Evolutionary conservation across 1,140 invertebrate species (phyloP).

Genomic region (Saccostrea glomerata): DNA sequence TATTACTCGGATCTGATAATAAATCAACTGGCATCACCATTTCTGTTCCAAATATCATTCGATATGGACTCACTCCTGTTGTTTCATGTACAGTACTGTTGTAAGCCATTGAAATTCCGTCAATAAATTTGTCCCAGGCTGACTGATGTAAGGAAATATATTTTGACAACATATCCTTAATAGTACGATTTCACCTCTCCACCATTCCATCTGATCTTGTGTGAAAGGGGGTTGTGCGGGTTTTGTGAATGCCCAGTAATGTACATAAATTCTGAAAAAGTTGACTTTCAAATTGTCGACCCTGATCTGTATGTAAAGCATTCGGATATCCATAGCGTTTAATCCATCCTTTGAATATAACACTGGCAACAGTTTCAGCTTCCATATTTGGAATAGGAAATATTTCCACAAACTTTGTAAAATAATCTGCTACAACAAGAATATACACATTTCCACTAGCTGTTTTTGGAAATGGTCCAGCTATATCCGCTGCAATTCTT

Average conservation of each 20-base stretch:
- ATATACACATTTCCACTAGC: constrained; percentile 29
- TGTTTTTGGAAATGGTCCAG: constrained; percentile 46
- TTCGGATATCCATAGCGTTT: constrained; percentile 32
- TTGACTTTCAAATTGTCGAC: constrained; percentile 49
- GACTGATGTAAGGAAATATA: constrained; percentile 44
- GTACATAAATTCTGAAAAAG: constrained; percentile 45
- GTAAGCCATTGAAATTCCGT: constrained; percentile 25
- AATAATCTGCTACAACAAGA: constrained; percentile 45
- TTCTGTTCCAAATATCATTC: constrained; percentile 26
- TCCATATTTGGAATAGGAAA: constrained; percentile 47
- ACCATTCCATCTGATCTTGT: constrained; percentile 45
- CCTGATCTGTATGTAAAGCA: constrained; percentile 53
- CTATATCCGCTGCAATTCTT: constrained; percentile 48
- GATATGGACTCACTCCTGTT: neutral
- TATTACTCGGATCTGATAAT: neutral
- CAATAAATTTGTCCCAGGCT: constrained; percentile 51
- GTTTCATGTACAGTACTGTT: constrained; percentile 26
- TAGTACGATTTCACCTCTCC: constrained; percentile 40
- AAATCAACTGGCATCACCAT: neutral
- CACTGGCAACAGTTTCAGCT: constrained; percentile 40
- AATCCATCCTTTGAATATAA: constrained; percentile 38
- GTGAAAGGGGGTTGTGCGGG: constrained; percentile 40
- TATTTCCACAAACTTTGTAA: constrained; percentile 40
- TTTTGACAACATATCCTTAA: constrained; percentile 39
- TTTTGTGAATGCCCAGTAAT: constrained; percentile 42